phyloP scores from a whole-genome alignment of 2,888 invertebrate species.

The Thereva nobilitata region DNA sequence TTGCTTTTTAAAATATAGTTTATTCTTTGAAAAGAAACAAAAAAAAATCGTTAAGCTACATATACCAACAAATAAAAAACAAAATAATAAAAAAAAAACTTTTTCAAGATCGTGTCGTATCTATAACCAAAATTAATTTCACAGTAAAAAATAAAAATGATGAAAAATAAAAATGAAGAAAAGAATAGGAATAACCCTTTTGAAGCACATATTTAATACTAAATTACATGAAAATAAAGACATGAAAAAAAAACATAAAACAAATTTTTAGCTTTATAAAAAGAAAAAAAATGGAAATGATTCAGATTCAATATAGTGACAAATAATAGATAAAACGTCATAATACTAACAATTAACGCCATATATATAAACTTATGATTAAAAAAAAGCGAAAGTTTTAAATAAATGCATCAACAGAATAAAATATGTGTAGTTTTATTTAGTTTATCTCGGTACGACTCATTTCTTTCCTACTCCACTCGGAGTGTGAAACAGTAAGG shows the following conservation, averaged over 20 bases:
- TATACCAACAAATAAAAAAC: too few relatives aligned
- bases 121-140: too few relatives aligned
- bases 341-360: too few relatives aligned
- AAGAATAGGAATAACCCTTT: not conserved
- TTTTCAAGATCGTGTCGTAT: too few relatives aligned
- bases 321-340: slow-evolving; percentile 19
- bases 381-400: slow-evolving; percentile 10
- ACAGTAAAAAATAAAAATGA: too few relatives aligned
- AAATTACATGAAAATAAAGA: slow-evolving; percentile 13
- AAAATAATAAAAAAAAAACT: too few relatives aligned
- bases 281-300: not conserved
- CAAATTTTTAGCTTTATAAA: slow-evolving; percentile 27
- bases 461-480: not conserved
- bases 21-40: slow-evolving; percentile 1
- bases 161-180: too few relatives aligned
- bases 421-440: too few relatives aligned
- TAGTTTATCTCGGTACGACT: not conserved
- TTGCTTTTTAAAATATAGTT: slow-evolving; percentile 24
- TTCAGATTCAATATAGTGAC: slow-evolving; percentile 16
- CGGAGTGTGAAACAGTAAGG: too few relatives aligned
- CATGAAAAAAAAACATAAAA: not conserved
- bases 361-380: slow-evolving; percentile 15
- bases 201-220: slow-evolving; percentile 19
- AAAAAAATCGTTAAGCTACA: too few relatives aligned
- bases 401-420: slow-evolving; percentile 17